Conservation (phyloP, 2,113 vertebrate genomes). For the Copsychus sechellarum region DNA sequence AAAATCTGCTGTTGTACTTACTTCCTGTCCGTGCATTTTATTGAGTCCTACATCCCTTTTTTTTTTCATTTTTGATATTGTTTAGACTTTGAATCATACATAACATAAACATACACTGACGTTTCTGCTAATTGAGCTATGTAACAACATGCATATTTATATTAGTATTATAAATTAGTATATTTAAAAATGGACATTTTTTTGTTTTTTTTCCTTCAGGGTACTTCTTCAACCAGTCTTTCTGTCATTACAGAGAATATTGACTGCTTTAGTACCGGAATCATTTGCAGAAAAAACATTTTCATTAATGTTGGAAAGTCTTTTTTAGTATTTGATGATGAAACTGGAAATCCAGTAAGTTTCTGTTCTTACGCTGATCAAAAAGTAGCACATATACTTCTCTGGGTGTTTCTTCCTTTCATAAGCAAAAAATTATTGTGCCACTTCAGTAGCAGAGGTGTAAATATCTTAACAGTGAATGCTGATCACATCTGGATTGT, state of each 20-base stretch:
- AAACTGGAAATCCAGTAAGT: constrained; percentile 88
- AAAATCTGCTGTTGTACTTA: not conserved
- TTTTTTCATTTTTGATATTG: not conserved
- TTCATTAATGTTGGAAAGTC: constrained; percentile 84
- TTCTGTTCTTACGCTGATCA: not conserved
- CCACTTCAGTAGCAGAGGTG: not conserved
- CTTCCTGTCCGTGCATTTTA: not conserved
- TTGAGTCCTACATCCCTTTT: not conserved
- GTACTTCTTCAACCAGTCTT: constrained; percentile 76
- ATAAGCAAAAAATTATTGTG: not conserved
- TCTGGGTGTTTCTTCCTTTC: not conserved
- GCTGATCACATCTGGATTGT: not conserved
- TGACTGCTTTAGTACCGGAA: constrained; percentile 88
- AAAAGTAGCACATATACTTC: not conserved
- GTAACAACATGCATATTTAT: not conserved
- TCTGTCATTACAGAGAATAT: constrained; percentile 86
- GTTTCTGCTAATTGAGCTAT: not conserved
- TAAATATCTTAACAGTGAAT: not conserved
- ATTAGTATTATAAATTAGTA: not conserved
- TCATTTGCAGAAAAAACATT: constrained; percentile 89
- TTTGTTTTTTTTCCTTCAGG: constrained; percentile 70
- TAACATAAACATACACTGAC: not conserved
- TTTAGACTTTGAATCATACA: not conserved
- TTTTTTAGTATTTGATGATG: constrained; percentile 84
- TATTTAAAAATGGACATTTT: not conserved